Percentiles rank a stretch among this genome's conserved stretches.
phyloP scores from a whole-genome alignment of 2,797 vertebrate genomes.

The Todus mexicanus region DNA sequence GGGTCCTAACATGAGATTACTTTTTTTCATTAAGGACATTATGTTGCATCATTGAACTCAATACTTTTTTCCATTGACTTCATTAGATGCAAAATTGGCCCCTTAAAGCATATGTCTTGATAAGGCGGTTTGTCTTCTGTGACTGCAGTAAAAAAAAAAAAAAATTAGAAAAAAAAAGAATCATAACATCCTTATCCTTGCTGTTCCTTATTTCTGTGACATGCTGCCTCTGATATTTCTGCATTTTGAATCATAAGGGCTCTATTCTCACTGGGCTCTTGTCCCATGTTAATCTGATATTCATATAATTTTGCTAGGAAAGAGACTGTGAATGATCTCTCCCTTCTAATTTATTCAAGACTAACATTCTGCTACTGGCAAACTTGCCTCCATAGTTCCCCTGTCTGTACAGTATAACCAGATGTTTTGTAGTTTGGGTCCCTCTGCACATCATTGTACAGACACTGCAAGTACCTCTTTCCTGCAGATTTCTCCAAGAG shows the following conservation, averaged over 20 bases:
- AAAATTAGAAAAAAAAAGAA: neutral
- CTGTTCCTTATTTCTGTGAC: slow-evolving; percentile 27
- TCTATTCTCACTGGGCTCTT: slow-evolving; percentile 39
- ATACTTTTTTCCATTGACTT: slow-evolving; percentile 15
- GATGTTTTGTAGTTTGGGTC: slow-evolving; percentile 65
- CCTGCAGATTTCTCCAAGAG: slow-evolving; percentile 39
- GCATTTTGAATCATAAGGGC: slow-evolving; percentile 55
- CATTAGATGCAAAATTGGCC: slow-evolving; percentile 35
- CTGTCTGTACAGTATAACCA: slow-evolving; percentile 44
- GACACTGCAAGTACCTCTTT: slow-evolving; percentile 40
- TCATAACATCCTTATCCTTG: neutral
- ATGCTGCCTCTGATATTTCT: slow-evolving; percentile 40
- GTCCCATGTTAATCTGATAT: slow-evolving; percentile 58
- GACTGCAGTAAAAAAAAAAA: neutral
- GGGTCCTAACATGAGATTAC: slow-evolving; percentile 25
- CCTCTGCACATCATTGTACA: slow-evolving; percentile 42
- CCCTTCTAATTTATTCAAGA: slow-evolving; percentile 66
- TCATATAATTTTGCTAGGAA: slow-evolving; percentile 51
- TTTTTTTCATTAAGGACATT: slow-evolving; percentile 54
- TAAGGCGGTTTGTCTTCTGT: slow-evolving; percentile 18
- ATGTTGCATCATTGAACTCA: neutral
- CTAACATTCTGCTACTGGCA: slow-evolving; percentile 61
- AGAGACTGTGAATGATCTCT: slow-evolving; percentile 38
- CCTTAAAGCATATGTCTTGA: slow-evolving; percentile 10
- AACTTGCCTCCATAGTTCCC: slow-evolving; percentile 40